Percentiles rank a stretch among this genome's conserved stretches.
Evolutionary conservation across 2,888 invertebrate species (phyloP).

Genomic region (Drosophila lutescens): DNA sequence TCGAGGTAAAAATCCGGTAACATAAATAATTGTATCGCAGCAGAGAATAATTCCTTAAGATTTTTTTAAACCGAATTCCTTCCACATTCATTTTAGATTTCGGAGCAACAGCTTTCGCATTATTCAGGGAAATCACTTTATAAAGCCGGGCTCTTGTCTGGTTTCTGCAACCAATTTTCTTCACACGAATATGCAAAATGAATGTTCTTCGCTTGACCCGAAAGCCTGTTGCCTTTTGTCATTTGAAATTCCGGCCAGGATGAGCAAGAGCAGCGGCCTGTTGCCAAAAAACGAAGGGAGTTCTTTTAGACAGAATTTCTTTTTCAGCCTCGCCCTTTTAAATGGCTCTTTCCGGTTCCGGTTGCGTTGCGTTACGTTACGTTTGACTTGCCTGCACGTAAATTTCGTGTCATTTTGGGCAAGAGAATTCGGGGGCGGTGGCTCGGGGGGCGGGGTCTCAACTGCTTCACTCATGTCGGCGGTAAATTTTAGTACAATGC

Average conservation of each 20-base stretch:
- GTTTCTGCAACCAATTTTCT: constrained; percentile 37
- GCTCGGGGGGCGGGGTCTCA: neutral
- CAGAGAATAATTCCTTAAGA: neutral
- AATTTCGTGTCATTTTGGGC: constrained; percentile 64
- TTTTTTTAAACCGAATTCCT: neutral
- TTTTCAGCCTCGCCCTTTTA: constrained; percentile 53
- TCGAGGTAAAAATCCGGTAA: too few species aligned
- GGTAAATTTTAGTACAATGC: constrained; percentile 77
- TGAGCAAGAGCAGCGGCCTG: constrained; percentile 3
- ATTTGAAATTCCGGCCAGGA: constrained; percentile 17
- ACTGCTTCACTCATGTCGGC: constrained; percentile 60
- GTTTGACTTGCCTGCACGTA: constrained; percentile 76
- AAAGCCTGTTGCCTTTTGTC: constrained; percentile 32
- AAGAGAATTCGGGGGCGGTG: constrained; percentile 11
- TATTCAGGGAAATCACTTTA: constrained; percentile 30
- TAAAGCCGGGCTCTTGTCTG: constrained; percentile 9
- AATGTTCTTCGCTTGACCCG: constrained; percentile 28
- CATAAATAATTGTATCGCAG: too few species aligned
- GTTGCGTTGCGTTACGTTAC: constrained; percentile 55
- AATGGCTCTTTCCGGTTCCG: constrained; percentile 72
- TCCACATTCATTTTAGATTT: neutral
- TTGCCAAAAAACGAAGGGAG: constrained; percentile 38
- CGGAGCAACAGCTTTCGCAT: constrained; percentile 5
- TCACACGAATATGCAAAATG: constrained; percentile 23
- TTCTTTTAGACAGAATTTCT: constrained; percentile 25